Evolutionary conservation across 2,888 invertebrate genomes (phyloP).

Genomic region (Amphipoea oculea): DNA sequence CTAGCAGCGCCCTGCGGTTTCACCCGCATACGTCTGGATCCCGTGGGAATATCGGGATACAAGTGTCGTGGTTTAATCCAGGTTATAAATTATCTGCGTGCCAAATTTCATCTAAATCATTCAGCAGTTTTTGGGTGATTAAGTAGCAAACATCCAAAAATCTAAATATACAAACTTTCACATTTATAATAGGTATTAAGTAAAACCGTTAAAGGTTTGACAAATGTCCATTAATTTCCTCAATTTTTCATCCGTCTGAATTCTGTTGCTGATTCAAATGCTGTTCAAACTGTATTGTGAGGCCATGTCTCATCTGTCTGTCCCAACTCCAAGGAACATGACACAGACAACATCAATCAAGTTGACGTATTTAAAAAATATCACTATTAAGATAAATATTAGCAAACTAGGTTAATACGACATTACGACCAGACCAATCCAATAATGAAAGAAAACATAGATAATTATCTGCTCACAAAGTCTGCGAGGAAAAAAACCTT

Average conservation of each 20-base stretch:
- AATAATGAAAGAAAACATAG: constrained; percentile 16
- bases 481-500: constrained; percentile 10
- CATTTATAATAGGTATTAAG: too few species aligned
- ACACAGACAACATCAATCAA: constrained; percentile 37
- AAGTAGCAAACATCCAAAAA: too few species aligned
- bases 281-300: constrained; percentile 4
- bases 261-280: neutral
- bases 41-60: too few species aligned
- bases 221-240: constrained; percentile 6
- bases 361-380: constrained; percentile 3
- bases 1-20: too few species aligned
- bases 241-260: neutral
- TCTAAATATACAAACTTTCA: neutral
- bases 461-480: constrained; percentile 26
- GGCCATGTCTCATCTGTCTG: constrained; percentile 1
- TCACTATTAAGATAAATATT: constrained; percentile 17
- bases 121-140: too few species aligned
- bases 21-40: too few species aligned
- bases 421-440: constrained; percentile 21
- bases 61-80: too few species aligned
- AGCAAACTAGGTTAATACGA: constrained; percentile 28
- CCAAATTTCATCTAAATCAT: too few species aligned
- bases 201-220: neutral
- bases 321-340: neutral
- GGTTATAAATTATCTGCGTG: too few species aligned